phyloP scores from a whole-genome alignment of 2,113 vertebrate species.

The Vulpes vulpes region DNA sequence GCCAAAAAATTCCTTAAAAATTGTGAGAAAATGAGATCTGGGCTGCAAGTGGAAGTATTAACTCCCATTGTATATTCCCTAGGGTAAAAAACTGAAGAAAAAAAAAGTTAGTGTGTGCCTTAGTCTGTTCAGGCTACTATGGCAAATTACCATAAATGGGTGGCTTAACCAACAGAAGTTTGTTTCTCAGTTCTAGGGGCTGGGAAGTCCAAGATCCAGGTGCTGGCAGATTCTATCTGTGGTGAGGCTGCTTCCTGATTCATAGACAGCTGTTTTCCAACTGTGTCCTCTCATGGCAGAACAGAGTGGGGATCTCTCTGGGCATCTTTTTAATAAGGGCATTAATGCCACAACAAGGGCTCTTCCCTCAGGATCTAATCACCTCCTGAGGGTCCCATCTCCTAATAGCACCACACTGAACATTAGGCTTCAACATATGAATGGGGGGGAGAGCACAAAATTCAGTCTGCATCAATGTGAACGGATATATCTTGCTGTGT shows the following conservation, averaged over 20 bases:
- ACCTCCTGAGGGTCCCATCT: neutral
- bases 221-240: neutral
- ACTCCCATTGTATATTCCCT: neutral
- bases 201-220: neutral
- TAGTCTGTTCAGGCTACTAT: neutral
- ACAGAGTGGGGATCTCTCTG: neutral
- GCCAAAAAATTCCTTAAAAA: neutral
- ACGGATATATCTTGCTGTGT: neutral
- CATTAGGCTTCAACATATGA: neutral
- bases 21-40: neutral
- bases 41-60: neutral
- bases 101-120: neutral
- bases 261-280: neutral
- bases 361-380: neutral
- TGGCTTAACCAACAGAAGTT: neutral
- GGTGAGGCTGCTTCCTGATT: neutral
- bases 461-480: no score
- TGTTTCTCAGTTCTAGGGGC: neutral
- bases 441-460: fast-evolving
- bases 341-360: neutral
- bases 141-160: neutral
- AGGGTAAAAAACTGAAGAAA: fast-evolving
- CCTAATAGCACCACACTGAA: neutral
- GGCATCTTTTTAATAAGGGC: neutral
- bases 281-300: neutral